Percentiles rank a stretch among this genome's conserved stretches.
Conservation (phyloP, 2,888 invertebrate genomes). For the Anagyrus pseudococci region DNA sequence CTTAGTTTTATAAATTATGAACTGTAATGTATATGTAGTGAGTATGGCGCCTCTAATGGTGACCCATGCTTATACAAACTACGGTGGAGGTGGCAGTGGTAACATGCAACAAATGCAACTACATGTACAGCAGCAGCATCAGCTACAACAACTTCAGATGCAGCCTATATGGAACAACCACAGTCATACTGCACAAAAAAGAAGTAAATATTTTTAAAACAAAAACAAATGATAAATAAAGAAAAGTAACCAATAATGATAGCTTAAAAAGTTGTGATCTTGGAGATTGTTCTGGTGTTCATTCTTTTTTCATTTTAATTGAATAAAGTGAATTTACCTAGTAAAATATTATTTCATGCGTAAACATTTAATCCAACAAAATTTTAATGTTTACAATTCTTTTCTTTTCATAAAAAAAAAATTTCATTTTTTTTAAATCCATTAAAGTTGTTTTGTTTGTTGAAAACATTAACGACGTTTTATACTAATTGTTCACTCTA, state of each 20-base stretch:
- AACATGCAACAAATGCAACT: slow-evolving; percentile 64
- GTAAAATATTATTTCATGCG: too few relatives aligned
- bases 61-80: slow-evolving; percentile 68
- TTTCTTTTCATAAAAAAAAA: too few relatives aligned
- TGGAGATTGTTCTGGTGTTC: too few relatives aligned
- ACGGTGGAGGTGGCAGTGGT: slow-evolving; percentile 68
- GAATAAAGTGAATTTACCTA: too few relatives aligned
- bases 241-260: slow-evolving; percentile 21
- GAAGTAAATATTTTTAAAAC: slow-evolving; percentile 62
- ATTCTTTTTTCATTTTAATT: too few relatives aligned
- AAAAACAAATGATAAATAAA: slow-evolving; percentile 41
- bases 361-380: too few relatives aligned
- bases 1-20: slow-evolving; percentile 52
- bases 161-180: slow-evolving; percentile 63
- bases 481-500: too few relatives aligned
- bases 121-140: slow-evolving; percentile 63
- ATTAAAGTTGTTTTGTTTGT: too few relatives aligned
- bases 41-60: slow-evolving; percentile 64
- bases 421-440: slow-evolving; percentile 3
- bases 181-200: slow-evolving; percentile 61
- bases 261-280: too few relatives aligned
- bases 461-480: too few relatives aligned
- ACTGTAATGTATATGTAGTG: slow-evolving; percentile 58
- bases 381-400: too few relatives aligned
- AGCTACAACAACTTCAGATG: slow-evolving; percentile 59